Conservation (phyloP, 2,113 vertebrate genomes). For the Cynopterus brachyotis region DNA sequence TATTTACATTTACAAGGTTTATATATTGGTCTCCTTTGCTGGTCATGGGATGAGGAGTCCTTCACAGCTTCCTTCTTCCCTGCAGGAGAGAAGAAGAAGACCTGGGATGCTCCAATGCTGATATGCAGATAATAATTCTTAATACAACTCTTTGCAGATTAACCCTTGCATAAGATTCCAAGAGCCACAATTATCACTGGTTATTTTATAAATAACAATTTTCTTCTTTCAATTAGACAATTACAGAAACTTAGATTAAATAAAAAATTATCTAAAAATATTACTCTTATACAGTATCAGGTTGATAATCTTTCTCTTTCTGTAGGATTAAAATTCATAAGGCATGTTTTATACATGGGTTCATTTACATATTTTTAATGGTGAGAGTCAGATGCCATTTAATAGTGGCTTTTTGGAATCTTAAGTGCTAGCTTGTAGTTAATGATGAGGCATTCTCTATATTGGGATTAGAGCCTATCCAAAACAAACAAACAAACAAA, state of each 20-base stretch:
- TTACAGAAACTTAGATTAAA: background rate
- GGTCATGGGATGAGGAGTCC: rapidly evolving
- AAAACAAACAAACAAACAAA: no score
- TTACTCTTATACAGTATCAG: background rate
- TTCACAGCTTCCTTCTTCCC: background rate
- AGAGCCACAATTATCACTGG: background rate
- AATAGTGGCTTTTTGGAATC: background rate
- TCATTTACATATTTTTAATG: background rate
- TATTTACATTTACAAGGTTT: background rate
- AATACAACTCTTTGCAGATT: background rate
- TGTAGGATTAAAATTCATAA: background rate
- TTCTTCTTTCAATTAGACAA: background rate
- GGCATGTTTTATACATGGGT: background rate
- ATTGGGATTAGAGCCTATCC: background rate
- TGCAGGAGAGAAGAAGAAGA: background rate
- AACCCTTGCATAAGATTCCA: background rate
- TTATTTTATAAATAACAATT: background rate
- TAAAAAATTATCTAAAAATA: background rate
- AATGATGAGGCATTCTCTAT: background rate
- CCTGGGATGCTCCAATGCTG: no score
- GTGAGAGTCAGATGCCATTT: background rate
- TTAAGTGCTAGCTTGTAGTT: background rate
- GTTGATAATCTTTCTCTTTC: background rate
- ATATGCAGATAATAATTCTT: background rate
- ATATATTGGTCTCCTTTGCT: background rate